Conservation (phyloP, 2,888 invertebrate genomes). For the Cephus nigrinus region DNA sequence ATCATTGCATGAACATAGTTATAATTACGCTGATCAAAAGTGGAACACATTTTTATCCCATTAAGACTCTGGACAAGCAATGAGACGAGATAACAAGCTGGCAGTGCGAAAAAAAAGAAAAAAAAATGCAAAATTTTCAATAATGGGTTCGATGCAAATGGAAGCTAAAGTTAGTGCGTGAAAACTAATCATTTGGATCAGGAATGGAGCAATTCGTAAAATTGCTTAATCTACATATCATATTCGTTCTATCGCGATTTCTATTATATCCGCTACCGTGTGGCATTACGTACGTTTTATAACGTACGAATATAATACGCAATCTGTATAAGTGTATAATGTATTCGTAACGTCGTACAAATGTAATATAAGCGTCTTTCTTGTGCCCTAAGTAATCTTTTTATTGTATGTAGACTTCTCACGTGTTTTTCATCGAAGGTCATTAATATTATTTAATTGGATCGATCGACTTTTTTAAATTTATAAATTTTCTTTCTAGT, state of each 20-base stretch:
- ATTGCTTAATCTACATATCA: background rate
- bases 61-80: background rate
- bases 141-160: background rate
- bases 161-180: background rate
- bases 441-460: background rate
- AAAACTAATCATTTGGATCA: background rate
- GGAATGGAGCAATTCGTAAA: background rate
- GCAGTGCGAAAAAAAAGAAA: background rate
- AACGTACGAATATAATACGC: slow-evolving; percentile 14
- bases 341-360: slow-evolving; percentile 31
- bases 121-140: background rate
- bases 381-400: slow-evolving; percentile 48
- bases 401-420: slow-evolving; percentile 35
- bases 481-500: background rate
- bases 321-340: slow-evolving; percentile 19
- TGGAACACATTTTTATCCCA: background rate
- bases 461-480: background rate
- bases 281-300: background rate
- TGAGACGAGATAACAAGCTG: background rate
- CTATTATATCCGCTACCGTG: background rate
- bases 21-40: background rate
- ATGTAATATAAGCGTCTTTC: slow-evolving; percentile 45
- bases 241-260: background rate
- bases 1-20: background rate
- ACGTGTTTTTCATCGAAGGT: background rate